phyloP scores from a whole-genome alignment of 2,797 vertebrate species.

The Melanogrammus aeglefinus region DNA sequence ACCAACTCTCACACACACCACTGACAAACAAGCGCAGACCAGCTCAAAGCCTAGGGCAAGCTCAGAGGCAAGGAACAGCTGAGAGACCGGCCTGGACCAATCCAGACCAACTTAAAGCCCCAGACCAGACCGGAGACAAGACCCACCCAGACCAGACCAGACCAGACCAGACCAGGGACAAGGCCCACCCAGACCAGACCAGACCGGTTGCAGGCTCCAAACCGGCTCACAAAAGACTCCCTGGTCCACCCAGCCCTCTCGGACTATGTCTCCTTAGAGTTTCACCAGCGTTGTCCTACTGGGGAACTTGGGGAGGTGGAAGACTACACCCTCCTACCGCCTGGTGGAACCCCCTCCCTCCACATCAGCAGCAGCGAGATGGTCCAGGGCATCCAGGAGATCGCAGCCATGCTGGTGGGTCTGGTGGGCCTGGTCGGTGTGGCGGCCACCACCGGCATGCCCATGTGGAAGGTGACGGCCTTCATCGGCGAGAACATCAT shows the following conservation, averaged over 20 bases:
- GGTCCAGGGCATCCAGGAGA: slow-evolving; percentile 67
- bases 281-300: background rate
- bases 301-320: background rate
- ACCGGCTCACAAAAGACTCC: background rate
- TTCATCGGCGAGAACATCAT: slow-evolving; percentile 86
- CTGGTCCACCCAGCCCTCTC: background rate
- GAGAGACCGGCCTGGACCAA: no score
- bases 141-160: no score
- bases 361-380: slow-evolving; percentile 67
- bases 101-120: no score
- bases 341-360: background rate
- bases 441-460: slow-evolving; percentile 82
- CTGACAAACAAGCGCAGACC: background rate
- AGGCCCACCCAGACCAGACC: background rate
- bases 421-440: slow-evolving; percentile 80
- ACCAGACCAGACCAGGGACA: no score
- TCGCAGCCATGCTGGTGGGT: slow-evolving; percentile 69
- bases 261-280: background rate
- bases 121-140: no score
- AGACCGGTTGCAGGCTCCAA: background rate
- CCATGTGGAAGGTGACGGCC: slow-evolving; percentile 94
- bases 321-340: background rate
- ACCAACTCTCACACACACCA: slow-evolving; percentile 14
- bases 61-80: background rate
- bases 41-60: background rate